Evolutionary conservation across 2,888 invertebrate species (phyloP).

Genomic region (Pterobdella sp.): DNA sequence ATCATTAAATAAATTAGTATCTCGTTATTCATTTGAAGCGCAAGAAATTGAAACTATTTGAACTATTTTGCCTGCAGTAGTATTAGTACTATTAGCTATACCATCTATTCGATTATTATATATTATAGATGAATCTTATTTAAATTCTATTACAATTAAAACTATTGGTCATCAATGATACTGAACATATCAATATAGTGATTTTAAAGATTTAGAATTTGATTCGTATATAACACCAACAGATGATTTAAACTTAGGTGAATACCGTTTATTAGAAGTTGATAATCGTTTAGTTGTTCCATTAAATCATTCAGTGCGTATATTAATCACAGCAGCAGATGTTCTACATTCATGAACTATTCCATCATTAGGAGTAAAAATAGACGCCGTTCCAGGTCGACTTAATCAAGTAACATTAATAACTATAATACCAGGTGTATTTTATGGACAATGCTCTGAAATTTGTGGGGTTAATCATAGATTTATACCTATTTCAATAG

Average conservation of each 20-base stretch:
- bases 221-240: constrained; percentile 47
- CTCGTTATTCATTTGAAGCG: constrained; percentile 37
- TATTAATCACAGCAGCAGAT: constrained; percentile 48
- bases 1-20: constrained; percentile 32
- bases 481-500: constrained; percentile 64
- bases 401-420: constrained; percentile 56
- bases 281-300: constrained; percentile 47
- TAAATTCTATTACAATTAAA: constrained; percentile 43
- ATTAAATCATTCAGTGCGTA: constrained; percentile 42
- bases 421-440: constrained; percentile 61
- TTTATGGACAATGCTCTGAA: constrained; percentile 71
- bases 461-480: constrained; percentile 73
- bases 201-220: constrained; percentile 45
- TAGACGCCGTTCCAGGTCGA: constrained; percentile 52
- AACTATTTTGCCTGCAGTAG: constrained; percentile 41
- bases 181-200: constrained; percentile 48
- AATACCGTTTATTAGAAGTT: constrained; percentile 46
- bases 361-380: constrained; percentile 49
- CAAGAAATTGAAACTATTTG: constrained; percentile 40
- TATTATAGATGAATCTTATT: constrained; percentile 43
- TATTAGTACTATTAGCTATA: constrained; percentile 38
- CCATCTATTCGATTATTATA: constrained; percentile 39
- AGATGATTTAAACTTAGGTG: constrained; percentile 40
- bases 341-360: constrained; percentile 52
- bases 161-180: constrained; percentile 49